These are phyloP conservation scores for Bubo bubo DNA, from an alignment of 2,113 vertebrate genomes.

Conservation along the genomic window DNA sequence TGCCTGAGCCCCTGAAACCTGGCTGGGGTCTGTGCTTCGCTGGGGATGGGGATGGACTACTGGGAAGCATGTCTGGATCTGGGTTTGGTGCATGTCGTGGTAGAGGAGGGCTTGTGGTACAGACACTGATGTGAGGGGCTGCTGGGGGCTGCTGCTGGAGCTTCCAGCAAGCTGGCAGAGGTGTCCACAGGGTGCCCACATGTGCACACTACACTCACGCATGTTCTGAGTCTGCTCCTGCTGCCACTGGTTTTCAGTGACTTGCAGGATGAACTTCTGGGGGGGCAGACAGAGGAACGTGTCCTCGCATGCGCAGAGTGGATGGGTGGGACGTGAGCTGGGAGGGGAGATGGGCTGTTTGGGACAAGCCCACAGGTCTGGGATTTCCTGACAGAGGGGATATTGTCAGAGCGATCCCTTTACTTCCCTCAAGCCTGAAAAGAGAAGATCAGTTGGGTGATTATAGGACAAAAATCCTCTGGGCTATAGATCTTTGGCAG, in stretches of 20 bases:
- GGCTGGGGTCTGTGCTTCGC: neutral
- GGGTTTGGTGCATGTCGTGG: neutral
- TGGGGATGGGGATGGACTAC: neutral
- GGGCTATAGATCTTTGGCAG: neutral
- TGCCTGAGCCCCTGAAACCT: neutral
- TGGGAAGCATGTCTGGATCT: rapidly evolving
- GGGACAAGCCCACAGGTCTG: neutral
- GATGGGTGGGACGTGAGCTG: neutral
- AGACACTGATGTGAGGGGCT: rapidly evolving
- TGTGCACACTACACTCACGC: rapidly evolving
- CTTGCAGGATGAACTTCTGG: neutral
- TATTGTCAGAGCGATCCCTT: neutral
- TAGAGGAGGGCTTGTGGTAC: neutral
- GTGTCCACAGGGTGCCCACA: rapidly evolving
- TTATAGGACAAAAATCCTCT: neutral
- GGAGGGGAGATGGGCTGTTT: neutral
- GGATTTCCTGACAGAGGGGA: neutral
- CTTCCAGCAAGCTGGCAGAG: neutral
- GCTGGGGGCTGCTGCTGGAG: neutral
- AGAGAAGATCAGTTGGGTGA: neutral
- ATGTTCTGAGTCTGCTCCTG: neutral
- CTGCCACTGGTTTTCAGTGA: neutral
- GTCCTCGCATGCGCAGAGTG: rapidly evolving
- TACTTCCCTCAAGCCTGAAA: neutral
- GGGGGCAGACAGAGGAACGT: rapidly evolving